Evolutionary conservation across 2,888 invertebrate genomes (phyloP).

Genomic region (Xylota segnis): DNA sequence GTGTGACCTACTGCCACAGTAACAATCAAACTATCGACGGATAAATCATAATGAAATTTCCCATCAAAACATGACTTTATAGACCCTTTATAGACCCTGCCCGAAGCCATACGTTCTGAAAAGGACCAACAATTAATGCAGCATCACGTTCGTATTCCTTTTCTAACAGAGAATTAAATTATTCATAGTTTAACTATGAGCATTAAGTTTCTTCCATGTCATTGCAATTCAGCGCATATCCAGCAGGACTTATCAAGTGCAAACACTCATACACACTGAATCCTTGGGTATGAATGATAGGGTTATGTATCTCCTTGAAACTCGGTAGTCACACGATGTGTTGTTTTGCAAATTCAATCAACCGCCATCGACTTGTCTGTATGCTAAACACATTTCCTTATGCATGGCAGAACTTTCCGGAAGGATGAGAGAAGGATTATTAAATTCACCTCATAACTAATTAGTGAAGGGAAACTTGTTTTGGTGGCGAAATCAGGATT

Average conservation of each 20-base stretch:
- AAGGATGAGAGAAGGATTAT: constrained; percentile 48
- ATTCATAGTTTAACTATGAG: no score
- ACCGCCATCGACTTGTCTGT: constrained; percentile 12
- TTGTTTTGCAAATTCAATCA: constrained; percentile 47
- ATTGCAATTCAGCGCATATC: neutral
- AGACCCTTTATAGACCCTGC: no score
- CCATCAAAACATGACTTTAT: no score
- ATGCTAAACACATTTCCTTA: constrained; percentile 47
- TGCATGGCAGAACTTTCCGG: constrained; percentile 50
- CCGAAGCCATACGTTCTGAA: no score
- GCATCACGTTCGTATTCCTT: no score
- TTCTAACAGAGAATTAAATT: no score
- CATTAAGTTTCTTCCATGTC: neutral
- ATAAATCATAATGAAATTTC: no score
- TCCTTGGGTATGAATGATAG: constrained; percentile 10
- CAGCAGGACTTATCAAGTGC: neutral
- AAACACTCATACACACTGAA: neutral
- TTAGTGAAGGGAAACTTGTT: constrained; percentile 27
- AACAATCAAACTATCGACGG: no score
- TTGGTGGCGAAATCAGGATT: constrained; percentile 13
- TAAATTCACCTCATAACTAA: constrained; percentile 59
- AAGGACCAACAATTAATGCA: no score
- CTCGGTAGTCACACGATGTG: constrained; percentile 12
- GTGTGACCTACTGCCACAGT: no score
- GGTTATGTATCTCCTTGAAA: constrained; percentile 9